Conservation (phyloP, 2,888 invertebrate species). For the Himalopsyche kuldschensis region DNA sequence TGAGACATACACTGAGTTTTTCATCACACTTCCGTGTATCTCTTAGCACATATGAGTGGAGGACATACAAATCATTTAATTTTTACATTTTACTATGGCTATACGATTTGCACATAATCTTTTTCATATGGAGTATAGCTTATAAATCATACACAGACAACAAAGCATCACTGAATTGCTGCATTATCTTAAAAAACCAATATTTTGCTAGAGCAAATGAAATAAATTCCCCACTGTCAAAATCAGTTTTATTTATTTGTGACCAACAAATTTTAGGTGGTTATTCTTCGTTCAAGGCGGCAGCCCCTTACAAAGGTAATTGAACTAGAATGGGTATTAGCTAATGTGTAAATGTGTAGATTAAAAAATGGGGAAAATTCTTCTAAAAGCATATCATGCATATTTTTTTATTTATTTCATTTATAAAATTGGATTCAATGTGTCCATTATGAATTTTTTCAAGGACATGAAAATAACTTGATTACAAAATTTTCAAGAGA, state of each 20-base stretch:
- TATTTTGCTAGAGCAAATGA: not conserved
- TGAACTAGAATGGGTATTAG: constrained; percentile 5
- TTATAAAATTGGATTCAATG: too few species aligned
- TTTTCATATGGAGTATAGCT: too few species aligned
- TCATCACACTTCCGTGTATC: too few species aligned
- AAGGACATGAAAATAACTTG: too few species aligned
- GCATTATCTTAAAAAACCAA: not conserved
- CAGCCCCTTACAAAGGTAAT: constrained; percentile 40
- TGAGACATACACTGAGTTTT: too few species aligned
- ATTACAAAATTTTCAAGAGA: too few species aligned
- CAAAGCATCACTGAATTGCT: not conserved
- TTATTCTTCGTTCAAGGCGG: constrained; percentile 36
- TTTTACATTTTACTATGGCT: too few species aligned
- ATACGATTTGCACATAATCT: too few species aligned
- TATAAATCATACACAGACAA: not conserved
- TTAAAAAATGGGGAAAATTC: constrained; percentile 13
- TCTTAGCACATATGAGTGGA: too few species aligned
- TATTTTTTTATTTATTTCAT: not conserved
- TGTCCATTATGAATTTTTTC: too few species aligned
- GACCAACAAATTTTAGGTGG: constrained; percentile 32
- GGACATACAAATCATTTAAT: too few species aligned
- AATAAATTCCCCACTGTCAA: not conserved
- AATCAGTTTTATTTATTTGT: not conserved
- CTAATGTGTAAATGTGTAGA: constrained; percentile 1
- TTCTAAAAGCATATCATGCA: constrained; percentile 7